Evolutionary conservation across 1,140 invertebrate genomes (phyloP).

Genomic region (Lerema accius): DNA sequence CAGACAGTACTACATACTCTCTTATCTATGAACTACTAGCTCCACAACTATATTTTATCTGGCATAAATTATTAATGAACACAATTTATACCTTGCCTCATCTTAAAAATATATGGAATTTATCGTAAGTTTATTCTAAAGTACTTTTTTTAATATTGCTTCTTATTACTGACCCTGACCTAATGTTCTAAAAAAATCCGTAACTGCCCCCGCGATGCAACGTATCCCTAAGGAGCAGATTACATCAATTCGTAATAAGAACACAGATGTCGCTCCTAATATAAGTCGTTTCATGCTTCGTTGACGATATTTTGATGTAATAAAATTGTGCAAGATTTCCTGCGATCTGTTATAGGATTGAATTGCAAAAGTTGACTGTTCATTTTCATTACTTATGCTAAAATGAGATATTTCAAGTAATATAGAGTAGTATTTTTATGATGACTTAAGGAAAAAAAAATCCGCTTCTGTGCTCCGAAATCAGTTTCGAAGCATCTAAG

Average conservation of each 20-base stretch:
- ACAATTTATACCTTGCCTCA: no score
- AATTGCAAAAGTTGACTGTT: not conserved
- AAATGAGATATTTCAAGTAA: no score
- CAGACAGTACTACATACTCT: not conserved
- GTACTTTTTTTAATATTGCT: not conserved
- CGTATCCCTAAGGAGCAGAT: constrained; percentile 8
- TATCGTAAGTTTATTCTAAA: no score
- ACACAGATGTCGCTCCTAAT: constrained; percentile 20
- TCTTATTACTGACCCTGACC: constrained; percentile 2
- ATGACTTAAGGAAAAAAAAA: no score
- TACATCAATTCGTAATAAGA: constrained; percentile 23
- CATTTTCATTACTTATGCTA: no score
- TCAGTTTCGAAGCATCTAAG: no score
- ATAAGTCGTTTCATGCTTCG: constrained; percentile 8
- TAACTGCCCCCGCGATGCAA: not conserved
- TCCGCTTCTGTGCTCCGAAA: no score
- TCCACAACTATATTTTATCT: no score
- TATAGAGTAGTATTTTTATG: no score
- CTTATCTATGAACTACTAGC: not conserved
- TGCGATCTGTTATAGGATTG: not conserved
- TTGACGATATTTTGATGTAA: not conserved
- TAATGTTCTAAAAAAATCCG: constrained; percentile 5
- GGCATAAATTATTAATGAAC: no score
- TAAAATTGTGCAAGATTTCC: constrained; percentile 11
- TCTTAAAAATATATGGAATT: no score